These are phyloP conservation scores for Sphaeramia orbicularis DNA, from an alignment of 2,797 vertebrate genomes.

Conservation along the genomic window DNA sequence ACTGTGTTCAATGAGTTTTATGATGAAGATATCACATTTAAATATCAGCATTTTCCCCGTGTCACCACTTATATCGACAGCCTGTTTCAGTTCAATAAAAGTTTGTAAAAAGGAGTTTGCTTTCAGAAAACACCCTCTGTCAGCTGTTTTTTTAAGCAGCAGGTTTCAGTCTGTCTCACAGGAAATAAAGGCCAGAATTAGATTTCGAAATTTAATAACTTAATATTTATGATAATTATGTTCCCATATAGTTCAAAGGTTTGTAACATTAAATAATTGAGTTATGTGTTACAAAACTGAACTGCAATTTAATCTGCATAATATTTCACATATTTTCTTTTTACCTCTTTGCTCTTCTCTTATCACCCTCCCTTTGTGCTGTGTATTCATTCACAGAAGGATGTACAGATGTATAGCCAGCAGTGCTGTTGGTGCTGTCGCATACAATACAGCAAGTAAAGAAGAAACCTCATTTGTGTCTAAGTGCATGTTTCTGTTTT, in stretches of 20 bases:
- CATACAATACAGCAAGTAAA: neutral
- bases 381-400: neutral
- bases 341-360: neutral
- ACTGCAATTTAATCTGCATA: constrained; percentile 19
- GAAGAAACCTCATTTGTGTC: neutral
- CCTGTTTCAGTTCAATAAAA: too few relatives aligned
- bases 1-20: too few relatives aligned
- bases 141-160: constrained; percentile 8
- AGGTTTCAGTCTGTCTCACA: constrained; percentile 14
- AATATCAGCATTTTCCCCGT: too few relatives aligned
- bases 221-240: constrained; percentile 27
- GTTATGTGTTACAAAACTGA: constrained; percentile 20
- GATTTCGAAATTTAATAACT: constrained; percentile 40
- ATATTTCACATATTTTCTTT: neutral
- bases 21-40: too few relatives aligned
- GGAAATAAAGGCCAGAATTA: constrained; percentile 22
- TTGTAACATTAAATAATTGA: constrained; percentile 13
- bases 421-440: too few relatives aligned
- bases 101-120: too few relatives aligned
- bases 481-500: neutral
- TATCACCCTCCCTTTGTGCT: neutral
- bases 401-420: neutral
- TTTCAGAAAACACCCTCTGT: too few relatives aligned
- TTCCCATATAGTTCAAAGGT: constrained; percentile 37
- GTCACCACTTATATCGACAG: too few relatives aligned